Conservation (phyloP, 2,888 invertebrate species). For the Teinopalpus imperialis region DNA sequence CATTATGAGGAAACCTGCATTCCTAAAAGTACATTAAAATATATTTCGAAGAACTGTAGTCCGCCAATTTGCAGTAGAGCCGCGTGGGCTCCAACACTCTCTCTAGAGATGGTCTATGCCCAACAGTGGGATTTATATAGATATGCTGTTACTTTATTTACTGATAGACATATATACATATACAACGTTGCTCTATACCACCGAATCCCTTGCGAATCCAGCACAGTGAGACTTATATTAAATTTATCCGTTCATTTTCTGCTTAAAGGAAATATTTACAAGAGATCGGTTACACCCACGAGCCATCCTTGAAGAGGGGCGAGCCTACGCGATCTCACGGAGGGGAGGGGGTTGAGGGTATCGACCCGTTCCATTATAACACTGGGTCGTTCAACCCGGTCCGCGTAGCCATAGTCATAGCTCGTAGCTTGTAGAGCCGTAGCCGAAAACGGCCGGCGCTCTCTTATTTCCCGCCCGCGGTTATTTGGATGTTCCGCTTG, state of each 20-base stretch:
- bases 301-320: constrained; percentile 43
- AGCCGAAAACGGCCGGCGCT: constrained; percentile 32
- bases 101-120: no score
- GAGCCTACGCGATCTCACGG: constrained; percentile 28
- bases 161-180: no score
- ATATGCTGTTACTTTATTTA: no score
- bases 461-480: constrained; percentile 19
- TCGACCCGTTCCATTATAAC: constrained; percentile 69
- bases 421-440: constrained; percentile 32
- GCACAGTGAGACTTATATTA: no score
- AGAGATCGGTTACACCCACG: constrained; percentile 38
- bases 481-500: constrained; percentile 20
- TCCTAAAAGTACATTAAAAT: no score
- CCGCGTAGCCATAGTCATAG: constrained; percentile 51
- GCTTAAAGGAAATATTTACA: constrained; percentile 24
- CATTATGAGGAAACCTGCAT: no score
- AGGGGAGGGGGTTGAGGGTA: constrained; percentile 44
- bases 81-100: no score
- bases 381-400: constrained; percentile 68
- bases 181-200: no score
- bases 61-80: no score
- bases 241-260: constrained; percentile 12
- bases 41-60: no score
- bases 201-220: no score
- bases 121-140: no score